Evolutionary conservation across 2,888 invertebrate species (phyloP).

Genomic region (Mantis religiosa): DNA sequence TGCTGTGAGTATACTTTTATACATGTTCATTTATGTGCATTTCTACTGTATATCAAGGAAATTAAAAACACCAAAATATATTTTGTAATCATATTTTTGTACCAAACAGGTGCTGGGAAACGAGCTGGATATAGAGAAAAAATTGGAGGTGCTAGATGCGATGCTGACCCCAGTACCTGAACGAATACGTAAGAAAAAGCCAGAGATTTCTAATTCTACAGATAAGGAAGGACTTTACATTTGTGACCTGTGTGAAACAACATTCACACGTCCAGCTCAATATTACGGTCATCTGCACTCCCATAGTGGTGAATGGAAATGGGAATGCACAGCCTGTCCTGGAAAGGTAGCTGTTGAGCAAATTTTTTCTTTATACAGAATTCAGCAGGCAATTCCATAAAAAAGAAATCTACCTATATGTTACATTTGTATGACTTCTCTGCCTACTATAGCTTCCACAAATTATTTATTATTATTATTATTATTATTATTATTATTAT

Average conservation of each 20-base stretch:
- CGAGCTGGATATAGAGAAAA: constrained; percentile 2
- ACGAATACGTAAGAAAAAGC: not conserved
- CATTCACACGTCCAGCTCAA: constrained; percentile 37
- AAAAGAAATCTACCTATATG: no score
- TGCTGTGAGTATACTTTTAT: not conserved
- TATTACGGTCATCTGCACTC: constrained; percentile 39
- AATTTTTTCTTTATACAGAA: no score
- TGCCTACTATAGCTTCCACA: no score
- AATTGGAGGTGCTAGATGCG: constrained; percentile 10
- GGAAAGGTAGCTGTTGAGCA: not conserved
- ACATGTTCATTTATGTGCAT: not conserved
- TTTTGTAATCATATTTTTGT: not conserved
- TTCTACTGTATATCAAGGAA: not conserved
- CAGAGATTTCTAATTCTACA: not conserved
- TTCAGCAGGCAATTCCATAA: no score
- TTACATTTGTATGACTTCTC: no score
- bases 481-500: no score
- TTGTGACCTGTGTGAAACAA: constrained; percentile 33
- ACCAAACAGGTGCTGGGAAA: not conserved
- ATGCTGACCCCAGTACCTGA: constrained; percentile 9
- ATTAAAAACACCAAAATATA: not conserved
- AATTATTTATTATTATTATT: no score
- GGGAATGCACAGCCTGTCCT: constrained; percentile 36
- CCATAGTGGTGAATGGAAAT: constrained; percentile 37
- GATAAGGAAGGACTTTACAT: constrained; percentile 16